Conservation (phyloP, 2,797 vertebrate genomes). For the Thripadectes ignobilis region DNA sequence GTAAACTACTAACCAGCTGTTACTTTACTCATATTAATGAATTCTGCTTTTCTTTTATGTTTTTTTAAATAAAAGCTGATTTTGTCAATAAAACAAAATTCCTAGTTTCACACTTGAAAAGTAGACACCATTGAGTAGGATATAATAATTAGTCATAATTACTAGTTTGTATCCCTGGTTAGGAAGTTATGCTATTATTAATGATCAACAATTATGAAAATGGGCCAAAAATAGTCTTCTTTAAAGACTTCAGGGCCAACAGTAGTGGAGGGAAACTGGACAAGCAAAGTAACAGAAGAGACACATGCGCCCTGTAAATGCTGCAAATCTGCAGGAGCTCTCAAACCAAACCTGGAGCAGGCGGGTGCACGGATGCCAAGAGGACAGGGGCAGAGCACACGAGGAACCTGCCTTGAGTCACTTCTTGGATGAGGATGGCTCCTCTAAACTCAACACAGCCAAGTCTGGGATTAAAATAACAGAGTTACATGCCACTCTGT, state of each 20-base stretch:
- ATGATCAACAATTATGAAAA: not conserved
- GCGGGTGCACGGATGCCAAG: rapidly evolving
- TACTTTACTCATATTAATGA: not conserved
- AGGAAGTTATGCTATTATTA: not conserved
- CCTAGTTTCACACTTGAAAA: not conserved
- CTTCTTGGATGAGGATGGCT: rapidly evolving
- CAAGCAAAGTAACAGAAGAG: not conserved
- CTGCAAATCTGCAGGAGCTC: not conserved
- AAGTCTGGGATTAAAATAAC: not conserved
- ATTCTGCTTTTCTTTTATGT: not conserved
- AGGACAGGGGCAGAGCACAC: not conserved
- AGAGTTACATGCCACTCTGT: not conserved
- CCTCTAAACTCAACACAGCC: rapidly evolving
- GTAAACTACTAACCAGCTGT: not conserved
- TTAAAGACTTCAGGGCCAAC: not conserved
- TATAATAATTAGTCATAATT: not conserved
- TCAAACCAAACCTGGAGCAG: rapidly evolving
- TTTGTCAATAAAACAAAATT: not conserved
- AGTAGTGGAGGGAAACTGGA: not conserved
- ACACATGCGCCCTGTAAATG: rapidly evolving
- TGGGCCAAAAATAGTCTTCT: not conserved
- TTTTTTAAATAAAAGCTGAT: not conserved
- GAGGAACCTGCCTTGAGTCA: rapidly evolving
- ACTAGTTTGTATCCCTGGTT: not conserved
- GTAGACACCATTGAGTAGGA: not conserved